Evolutionary conservation across 2,113 vertebrate genomes (phyloP).

Genomic region (Prunella himalayana): DNA sequence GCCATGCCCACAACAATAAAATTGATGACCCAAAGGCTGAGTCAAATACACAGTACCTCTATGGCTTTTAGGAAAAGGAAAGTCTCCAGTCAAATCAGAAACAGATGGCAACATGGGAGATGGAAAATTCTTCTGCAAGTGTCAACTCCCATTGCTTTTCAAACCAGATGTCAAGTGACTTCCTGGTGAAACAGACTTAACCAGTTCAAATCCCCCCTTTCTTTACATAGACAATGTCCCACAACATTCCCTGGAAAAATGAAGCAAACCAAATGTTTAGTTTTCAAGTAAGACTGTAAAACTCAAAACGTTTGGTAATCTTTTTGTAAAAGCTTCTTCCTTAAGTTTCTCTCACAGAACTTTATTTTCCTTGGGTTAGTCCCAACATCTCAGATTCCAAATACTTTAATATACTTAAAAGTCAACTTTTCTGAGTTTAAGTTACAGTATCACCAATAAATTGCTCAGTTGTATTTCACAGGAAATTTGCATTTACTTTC

Average conservation of each 20-base stretch:
- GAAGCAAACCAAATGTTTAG: neutral
- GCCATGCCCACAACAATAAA: neutral
- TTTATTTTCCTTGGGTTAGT: neutral
- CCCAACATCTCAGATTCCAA: neutral
- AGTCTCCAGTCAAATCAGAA: neutral
- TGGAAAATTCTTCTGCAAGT: neutral
- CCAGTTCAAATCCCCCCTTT: neutral
- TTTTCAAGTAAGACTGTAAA: neutral
- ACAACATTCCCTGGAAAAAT: neutral
- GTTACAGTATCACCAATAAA: neutral
- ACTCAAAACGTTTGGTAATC: neutral
- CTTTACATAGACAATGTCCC: neutral
- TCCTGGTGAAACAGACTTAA: neutral
- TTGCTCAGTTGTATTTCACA: neutral
- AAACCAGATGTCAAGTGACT: neutral
- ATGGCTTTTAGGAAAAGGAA: neutral
- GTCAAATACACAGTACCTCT: neutral
- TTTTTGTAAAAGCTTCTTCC: neutral
- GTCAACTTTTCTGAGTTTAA: neutral
- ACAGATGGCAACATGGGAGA: neutral
- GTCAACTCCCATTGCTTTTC: neutral
- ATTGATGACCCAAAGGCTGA: neutral
- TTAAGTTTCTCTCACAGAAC: neutral
- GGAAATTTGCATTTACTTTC: neutral
- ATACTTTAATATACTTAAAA: neutral